Conservation (phyloP, 2,888 invertebrate genomes). For the Caenorhabditis wallacei region DNA sequence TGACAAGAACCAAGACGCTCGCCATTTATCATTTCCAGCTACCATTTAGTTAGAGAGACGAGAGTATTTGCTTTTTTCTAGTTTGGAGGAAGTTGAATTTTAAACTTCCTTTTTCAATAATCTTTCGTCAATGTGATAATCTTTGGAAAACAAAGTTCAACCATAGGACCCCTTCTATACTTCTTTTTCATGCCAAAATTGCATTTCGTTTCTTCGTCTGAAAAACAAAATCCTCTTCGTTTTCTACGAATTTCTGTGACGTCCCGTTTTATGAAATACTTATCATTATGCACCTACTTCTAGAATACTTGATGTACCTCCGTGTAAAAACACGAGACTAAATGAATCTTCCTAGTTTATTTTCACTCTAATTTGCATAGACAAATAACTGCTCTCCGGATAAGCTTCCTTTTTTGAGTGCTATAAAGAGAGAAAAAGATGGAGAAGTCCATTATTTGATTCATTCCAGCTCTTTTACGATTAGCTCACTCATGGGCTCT, state of each 20-base stretch:
- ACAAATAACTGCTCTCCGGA: conserved; percentile 36
- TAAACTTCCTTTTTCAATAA: too few species aligned
- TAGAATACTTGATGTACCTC: conserved; percentile 24
- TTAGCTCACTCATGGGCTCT: conserved; percentile 29
- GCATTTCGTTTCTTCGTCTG: background rate
- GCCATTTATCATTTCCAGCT: conserved; percentile 50
- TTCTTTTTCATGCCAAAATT: conserved; percentile 6
- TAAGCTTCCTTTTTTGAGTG: conserved; percentile 13
- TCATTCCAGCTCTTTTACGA: conserved; percentile 22
- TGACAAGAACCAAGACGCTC: conserved; percentile 52
- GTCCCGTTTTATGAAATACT: conserved; percentile 29
- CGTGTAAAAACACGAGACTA: conserved; percentile 24
- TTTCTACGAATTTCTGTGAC: conserved; percentile 7
- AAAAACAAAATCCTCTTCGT: conserved; percentile 1
- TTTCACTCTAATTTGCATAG: conserved; percentile 58
- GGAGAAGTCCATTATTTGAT: conserved; percentile 24
- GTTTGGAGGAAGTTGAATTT: background rate
- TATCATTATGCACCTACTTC: conserved; percentile 41
- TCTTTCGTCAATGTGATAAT: conserved; percentile 13
- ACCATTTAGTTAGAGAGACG: conserved; percentile 43
- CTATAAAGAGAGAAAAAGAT: conserved; percentile 16
- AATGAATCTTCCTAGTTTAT: conserved; percentile 17
- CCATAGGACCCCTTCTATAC: background rate
- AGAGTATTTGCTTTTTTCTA: background rate
- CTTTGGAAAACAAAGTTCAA: conserved; percentile 20